Percentiles rank a stretch among this genome's conserved stretches.
These are phyloP conservation scores for Caenorhabditis sp. DNA, from an alignment of 2,888 invertebrate species.

Conservation along the genomic window DNA sequence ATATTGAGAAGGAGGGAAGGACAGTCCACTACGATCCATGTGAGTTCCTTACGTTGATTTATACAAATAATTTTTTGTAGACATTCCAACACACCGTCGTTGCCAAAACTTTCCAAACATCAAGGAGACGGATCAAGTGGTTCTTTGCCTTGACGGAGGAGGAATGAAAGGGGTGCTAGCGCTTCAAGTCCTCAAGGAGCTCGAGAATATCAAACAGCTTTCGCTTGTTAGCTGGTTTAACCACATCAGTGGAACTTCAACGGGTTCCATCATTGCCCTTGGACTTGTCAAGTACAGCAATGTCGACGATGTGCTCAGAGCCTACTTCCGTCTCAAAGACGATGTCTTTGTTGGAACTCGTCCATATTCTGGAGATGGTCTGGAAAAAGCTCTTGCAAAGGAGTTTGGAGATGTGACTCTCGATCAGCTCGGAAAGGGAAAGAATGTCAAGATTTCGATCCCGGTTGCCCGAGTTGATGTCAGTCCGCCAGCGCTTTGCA, in stretches of 20 bases:
- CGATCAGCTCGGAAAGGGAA: constrained; percentile 18
- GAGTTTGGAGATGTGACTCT: constrained; percentile 39
- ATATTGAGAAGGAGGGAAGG: constrained; percentile 8
- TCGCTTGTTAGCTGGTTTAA: constrained; percentile 92
- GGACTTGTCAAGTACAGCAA: constrained; percentile 88
- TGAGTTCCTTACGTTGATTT: neutral
- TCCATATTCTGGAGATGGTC: constrained; percentile 90
- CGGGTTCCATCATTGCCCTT: constrained; percentile 94
- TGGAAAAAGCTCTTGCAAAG: constrained; percentile 25
- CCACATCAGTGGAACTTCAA: constrained; percentile 93
- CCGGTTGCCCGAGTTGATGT: constrained; percentile 93
- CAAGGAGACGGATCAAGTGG: constrained; percentile 5
- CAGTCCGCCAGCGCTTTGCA: constrained; percentile 94
- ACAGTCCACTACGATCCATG: constrained; percentile 9
- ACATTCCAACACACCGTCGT: constrained; percentile 32
- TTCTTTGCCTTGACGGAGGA: constrained; percentile 74
- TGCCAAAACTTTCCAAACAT: constrained; percentile 19
- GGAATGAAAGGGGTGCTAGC: constrained; percentile 78
- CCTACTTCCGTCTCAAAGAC: constrained; percentile 94
- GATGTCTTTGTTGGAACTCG: constrained; percentile 85
- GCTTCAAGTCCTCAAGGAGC: constrained; percentile 74
- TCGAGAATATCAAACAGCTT: constrained; percentile 63
- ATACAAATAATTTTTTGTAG: constrained; percentile 8
- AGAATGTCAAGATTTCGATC: constrained; percentile 87
- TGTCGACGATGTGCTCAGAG: constrained; percentile 89